A percentile compares a stretch with the other conserved stretches of the same genome.
Evolutionary conservation across 2,797 vertebrate genomes (phyloP).

Genomic region (Adelosebastes latens): DNA sequence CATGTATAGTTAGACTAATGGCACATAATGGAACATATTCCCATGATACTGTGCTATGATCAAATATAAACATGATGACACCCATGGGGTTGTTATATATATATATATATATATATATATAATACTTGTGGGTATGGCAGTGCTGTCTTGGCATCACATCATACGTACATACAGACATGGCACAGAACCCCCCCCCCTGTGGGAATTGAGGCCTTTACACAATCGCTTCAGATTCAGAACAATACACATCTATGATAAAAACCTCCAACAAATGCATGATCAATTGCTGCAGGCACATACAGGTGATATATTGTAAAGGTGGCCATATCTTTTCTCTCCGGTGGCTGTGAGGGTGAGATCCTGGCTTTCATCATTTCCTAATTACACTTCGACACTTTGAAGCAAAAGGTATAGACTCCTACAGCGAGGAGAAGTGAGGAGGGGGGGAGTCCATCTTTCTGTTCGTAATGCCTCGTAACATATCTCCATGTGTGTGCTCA

Average conservation of each 20-base stretch:
- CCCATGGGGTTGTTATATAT: not conserved
- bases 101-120: not conserved
- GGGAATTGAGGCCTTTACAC: not conserved
- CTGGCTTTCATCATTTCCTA: constrained; percentile 20
- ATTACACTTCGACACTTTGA: constrained; percentile 32
- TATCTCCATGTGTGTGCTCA: constrained; percentile 47
- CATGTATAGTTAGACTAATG: not conserved
- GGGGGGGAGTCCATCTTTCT: constrained; percentile 10
- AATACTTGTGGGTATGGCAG: not conserved
- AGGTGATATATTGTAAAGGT: not conserved
- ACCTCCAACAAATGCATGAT: not conserved
- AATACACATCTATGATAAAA: not conserved
- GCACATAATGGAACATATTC: not conserved
- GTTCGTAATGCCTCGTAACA: constrained; percentile 14
- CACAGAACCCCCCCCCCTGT: not conserved
- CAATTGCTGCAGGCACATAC: not conserved
- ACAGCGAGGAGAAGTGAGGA: constrained; percentile 3
- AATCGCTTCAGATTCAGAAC: not conserved
- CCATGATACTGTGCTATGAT: constrained; percentile 1
- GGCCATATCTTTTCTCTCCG: not conserved
- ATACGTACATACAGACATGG: not conserved
- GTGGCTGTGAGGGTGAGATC: constrained; percentile 20
- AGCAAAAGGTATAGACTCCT: constrained; percentile 17
- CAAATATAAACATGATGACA: constrained; percentile 22
- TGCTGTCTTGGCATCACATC: constrained; percentile 12